Evolutionary conservation across 2,888 invertebrate genomes (phyloP), one percentile per base, ranked within the genome.

Genomic region (Andrena camellia): DNA sequence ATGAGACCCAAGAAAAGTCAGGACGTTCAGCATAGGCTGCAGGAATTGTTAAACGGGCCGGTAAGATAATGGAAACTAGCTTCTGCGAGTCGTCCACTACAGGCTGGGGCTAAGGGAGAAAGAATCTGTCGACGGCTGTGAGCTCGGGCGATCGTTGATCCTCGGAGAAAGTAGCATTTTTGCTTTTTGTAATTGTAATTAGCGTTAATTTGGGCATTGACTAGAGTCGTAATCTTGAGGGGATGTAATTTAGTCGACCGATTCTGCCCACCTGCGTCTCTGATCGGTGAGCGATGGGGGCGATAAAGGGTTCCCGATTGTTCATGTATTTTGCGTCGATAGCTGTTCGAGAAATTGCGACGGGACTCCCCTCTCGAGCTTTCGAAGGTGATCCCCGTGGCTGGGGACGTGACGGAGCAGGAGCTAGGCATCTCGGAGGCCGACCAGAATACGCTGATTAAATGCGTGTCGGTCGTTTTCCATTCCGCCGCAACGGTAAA

Each of bases 401-500:
- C 95, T 23, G 96, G 96, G 0, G 96, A 96, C 91, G 95, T 96
- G 33, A 95, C 95, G 50, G 94, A 95, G 83, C 95, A 96, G 0
- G 95, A 95, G 42, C 94, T 97, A 6, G 96, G 96, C 2, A 95
- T 96, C 76, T 94, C 95, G 48, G 90, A 93, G 0, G 94, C 95
- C 0, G 95, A 95, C 81, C 95, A 96, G 86, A 91, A 92, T 59
- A 93, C 93, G 48, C 92, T 96, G 1, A 93, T 94, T 52, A 95
- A 96, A 87, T 95, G 96, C 93, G 96, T 97, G 17, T 96, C 97
- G 2, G 94, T 98, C 50, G 97, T 98, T 31, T 97, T 98, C 94
- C 97, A 98, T 94, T 96, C 97, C 31, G 98, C 97, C 0, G 98
- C 97, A 0, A 97, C 97, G 0, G 96, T 98, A 64, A 96, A 96